Percentiles rank a stretch among this genome's conserved stretches.
These are phyloP conservation scores for Darevskia mixta DNA, from an alignment of 2,797 vertebrate genomes.

Conservation along the genomic window DNA sequence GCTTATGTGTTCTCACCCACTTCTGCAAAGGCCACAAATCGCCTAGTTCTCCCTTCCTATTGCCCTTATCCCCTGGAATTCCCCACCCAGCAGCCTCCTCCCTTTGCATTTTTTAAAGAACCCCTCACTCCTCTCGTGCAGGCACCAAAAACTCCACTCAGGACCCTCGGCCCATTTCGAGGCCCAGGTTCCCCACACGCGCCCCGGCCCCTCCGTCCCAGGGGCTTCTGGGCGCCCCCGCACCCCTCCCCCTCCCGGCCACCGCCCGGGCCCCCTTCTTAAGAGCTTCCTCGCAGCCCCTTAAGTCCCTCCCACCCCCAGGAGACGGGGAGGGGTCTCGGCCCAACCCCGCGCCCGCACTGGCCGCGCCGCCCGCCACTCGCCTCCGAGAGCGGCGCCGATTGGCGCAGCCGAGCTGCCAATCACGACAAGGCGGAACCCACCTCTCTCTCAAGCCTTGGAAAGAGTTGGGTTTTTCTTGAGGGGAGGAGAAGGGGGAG, in stretches of 20 bases:
- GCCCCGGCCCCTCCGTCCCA: rapidly evolving
- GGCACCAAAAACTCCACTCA: rapidly evolving
- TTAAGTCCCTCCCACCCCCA: background rate
- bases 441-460: constrained; percentile 9
- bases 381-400: rapidly evolving
- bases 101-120: background rate
- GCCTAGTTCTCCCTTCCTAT: background rate
- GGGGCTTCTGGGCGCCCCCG: background rate
- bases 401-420: background rate
- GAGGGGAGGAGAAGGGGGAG: background rate
- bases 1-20: too few species aligned
- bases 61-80: background rate
- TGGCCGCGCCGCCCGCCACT: constrained; percentile 24
- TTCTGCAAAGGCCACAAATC: background rate
- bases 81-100: background rate
- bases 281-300: constrained; percentile 9
- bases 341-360: background rate
- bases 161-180: background rate
- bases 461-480: constrained; percentile 27
- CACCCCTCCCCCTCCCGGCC: background rate
- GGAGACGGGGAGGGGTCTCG: background rate
- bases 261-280: constrained; percentile 33
- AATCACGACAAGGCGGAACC: constrained; percentile 21
- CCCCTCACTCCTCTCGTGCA: background rate
- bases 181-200: rapidly evolving